These are phyloP conservation scores for Polypedilum pembai DNA, from an alignment of 1,140 invertebrate genomes.

Conservation along the genomic window DNA sequence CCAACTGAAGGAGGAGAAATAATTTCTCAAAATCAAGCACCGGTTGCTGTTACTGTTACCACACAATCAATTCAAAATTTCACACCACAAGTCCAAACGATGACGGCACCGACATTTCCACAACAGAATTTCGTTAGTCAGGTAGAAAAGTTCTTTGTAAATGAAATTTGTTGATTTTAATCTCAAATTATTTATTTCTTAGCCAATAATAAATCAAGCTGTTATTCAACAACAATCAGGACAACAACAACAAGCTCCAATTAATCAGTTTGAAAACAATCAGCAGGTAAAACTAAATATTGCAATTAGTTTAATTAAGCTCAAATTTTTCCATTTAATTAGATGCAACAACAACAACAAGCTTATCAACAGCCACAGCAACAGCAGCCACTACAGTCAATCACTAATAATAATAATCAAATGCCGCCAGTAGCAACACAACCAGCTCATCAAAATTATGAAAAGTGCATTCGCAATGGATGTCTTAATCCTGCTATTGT, in stretches of 20 bases:
- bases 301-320: background rate
- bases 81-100: background rate
- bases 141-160: background rate
- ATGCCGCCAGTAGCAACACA: conserved; percentile 37
- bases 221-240: background rate
- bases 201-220: background rate
- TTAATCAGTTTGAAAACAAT: background rate
- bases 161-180: background rate
- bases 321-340: background rate
- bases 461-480: conserved; percentile 78
- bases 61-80: background rate
- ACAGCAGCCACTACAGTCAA: conserved; percentile 13
- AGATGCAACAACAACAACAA: background rate
- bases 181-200: background rate
- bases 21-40: too few species aligned
- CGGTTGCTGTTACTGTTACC: too few species aligned
- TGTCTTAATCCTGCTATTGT: conserved; percentile 85
- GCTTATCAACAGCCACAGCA: background rate
- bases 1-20: too few species aligned
- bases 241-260: conserved; percentile 24
- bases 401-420: conserved; percentile 33
- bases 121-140: background rate
- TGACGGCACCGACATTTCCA: background rate
- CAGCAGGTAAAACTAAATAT: background rate
- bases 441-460: conserved; percentile 40